Conservation (phyloP, 2,113 vertebrate species). For the Nannospalax galili region DNA sequence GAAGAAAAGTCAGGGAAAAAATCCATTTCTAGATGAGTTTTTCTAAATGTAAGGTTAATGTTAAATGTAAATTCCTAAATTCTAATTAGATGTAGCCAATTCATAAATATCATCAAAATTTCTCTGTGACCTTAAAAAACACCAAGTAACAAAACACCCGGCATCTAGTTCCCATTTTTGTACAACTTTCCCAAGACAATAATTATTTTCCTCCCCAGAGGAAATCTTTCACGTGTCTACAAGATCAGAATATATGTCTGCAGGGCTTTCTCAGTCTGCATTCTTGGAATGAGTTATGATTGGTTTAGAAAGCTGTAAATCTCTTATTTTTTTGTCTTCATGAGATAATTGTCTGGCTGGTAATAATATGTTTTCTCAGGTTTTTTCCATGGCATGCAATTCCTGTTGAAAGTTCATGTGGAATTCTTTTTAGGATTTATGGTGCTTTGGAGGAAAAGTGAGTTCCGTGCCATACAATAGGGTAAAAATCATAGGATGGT, state of each 20-base stretch:
- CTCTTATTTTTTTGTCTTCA: conserved; percentile 62
- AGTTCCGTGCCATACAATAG: neutral
- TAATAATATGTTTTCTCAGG: conserved; percentile 77
- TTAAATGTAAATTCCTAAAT: no score
- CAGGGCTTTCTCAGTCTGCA: conserved; percentile 68
- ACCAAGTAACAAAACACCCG: conserved; percentile 64
- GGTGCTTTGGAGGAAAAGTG: neutral
- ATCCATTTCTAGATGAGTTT: neutral
- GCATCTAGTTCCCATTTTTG: conserved; percentile 52
- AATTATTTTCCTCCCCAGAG: conserved; percentile 78
- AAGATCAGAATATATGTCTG: conserved; percentile 69
- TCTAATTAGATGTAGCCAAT: neutral
- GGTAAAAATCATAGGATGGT: neutral
- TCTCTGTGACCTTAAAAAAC: neutral
- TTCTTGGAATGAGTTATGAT: conserved; percentile 79
- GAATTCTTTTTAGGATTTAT: conserved; percentile 49
- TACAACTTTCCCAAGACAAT: conserved; percentile 72
- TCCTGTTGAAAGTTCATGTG: conserved; percentile 57
- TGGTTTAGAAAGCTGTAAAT: conserved; percentile 82
- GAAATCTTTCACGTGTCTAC: conserved; percentile 78
- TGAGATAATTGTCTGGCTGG: conserved; percentile 80
- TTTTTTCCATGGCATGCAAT: conserved; percentile 51
- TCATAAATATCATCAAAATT: conserved; percentile 45
- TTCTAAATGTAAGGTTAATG: neutral
- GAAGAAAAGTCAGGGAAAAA: neutral